Evolutionary conservation across 92 coral and sea anemone genomes (phyloP).

Genomic region (Montipora capitata): DNA sequence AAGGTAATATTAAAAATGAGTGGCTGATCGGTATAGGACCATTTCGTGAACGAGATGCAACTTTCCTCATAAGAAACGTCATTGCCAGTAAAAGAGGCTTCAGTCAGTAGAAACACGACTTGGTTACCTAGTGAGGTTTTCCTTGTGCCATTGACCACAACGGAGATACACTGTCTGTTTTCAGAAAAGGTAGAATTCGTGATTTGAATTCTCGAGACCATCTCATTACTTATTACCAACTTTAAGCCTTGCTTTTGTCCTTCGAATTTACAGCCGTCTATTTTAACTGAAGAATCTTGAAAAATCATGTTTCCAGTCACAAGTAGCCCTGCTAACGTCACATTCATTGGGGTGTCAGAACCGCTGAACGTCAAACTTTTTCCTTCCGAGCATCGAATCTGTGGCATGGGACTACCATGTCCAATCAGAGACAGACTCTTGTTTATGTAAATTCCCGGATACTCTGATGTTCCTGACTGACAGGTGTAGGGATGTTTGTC

Average conservation of each 20-base stretch:
- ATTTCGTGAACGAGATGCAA: no score
- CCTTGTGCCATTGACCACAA: not conserved
- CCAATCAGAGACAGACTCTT: conserved; percentile 43
- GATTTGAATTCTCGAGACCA: not conserved
- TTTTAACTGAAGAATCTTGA: not conserved
- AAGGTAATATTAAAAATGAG: not conserved
- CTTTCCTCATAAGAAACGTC: no score
- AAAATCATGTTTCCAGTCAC: not conserved
- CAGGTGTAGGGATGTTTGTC: conserved; percentile 43
- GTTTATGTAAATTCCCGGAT: conserved; percentile 38
- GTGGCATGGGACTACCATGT: not conserved
- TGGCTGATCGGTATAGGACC: not conserved
- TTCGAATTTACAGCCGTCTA: not conserved
- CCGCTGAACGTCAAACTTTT: not conserved
- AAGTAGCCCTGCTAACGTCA: not conserved
- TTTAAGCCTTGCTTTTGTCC: not conserved
- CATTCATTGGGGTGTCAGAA: not conserved
- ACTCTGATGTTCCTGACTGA: conserved; percentile 14
- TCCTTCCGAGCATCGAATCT: not conserved
- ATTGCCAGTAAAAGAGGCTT: no score
- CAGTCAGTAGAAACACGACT: no score
- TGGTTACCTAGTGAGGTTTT: no score
- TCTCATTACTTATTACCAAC: not conserved
- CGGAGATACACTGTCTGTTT: not conserved
- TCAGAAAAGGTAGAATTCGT: conserved; percentile 7